Conservation (phyloP, 2,888 invertebrate genomes). For the Gandaritis pyraliata region DNA sequence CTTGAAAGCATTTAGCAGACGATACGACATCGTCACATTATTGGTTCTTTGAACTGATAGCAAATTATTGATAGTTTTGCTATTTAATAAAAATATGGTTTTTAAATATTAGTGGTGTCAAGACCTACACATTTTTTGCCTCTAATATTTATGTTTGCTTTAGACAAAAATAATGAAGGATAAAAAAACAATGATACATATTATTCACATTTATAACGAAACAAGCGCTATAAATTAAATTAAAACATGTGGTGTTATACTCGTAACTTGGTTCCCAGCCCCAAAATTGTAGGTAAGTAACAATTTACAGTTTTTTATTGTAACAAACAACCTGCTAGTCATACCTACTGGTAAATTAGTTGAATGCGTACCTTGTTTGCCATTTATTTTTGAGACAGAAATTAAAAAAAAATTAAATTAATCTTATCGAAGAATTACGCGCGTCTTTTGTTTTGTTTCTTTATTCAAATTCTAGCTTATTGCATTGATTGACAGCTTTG, state of each 20-base stretch:
- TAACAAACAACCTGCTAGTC: neutral
- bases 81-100: neutral
- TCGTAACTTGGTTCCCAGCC: conserved; percentile 30
- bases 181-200: conserved; percentile 21
- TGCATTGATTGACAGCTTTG: neutral
- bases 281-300: conserved; percentile 12
- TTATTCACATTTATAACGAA: conserved; percentile 10
- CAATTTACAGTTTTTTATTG: conserved; percentile 12
- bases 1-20: too few species aligned
- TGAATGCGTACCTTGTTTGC: neutral
- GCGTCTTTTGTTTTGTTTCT: neutral
- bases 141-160: conserved; percentile 9
- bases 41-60: neutral
- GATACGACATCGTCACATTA: too few species aligned
- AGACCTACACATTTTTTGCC: conserved; percentile 4
- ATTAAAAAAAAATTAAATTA: neutral
- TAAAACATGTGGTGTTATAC: conserved; percentile 29
- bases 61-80: neutral
- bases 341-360: neutral
- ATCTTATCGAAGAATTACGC: too few species aligned
- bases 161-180: conserved; percentile 14
- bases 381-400: too few species aligned
- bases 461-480: neutral
- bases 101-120: conserved; percentile 10
- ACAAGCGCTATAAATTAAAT: conserved; percentile 23